Percentiles rank a stretch among this genome's conserved stretches.
These are phyloP conservation scores for Trachymyrmex septentrionalis DNA, from an alignment of 1,140 invertebrate genomes.

Conservation along the genomic window DNA sequence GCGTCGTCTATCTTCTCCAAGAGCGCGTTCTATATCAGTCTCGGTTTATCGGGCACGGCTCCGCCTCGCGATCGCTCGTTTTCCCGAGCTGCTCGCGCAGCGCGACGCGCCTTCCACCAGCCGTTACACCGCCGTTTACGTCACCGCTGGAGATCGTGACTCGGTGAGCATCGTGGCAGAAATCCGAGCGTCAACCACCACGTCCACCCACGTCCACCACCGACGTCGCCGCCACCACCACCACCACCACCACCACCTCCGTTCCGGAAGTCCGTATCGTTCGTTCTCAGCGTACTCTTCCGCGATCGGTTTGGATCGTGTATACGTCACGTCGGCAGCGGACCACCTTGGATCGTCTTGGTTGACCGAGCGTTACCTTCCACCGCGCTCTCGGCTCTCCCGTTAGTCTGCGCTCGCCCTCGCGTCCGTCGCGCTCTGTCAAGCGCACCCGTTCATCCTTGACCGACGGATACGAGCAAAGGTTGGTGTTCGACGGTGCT, in stretches of 20 bases:
- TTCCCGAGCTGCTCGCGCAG: neutral
- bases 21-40: neutral
- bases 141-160: slow-evolving; percentile 10
- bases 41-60: slow-evolving; percentile 19
- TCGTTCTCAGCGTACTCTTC: neutral
- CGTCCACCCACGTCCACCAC: no score
- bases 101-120: neutral
- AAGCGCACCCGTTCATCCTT: slow-evolving; percentile 33
- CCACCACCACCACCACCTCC: neutral
- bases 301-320: neutral
- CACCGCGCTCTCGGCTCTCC: neutral
- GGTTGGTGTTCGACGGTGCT: slow-evolving; percentile 11
- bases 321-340: slow-evolving; percentile 46
- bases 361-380: neutral
- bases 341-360: slow-evolving; percentile 10
- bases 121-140: neutral
- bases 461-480: slow-evolving; percentile 42
- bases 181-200: neutral
- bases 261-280: slow-evolving; percentile 46
- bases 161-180: neutral
- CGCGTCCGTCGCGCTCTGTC: slow-evolving; percentile 32
- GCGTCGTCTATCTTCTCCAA: neutral
- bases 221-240: neutral
- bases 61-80: slow-evolving; percentile 17
- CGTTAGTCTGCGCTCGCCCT: slow-evolving; percentile 14